Percentiles rank a stretch among this genome's conserved stretches.
phyloP scores from a whole-genome alignment of 2,888 invertebrate genomes.

The Macaria liturata region DNA sequence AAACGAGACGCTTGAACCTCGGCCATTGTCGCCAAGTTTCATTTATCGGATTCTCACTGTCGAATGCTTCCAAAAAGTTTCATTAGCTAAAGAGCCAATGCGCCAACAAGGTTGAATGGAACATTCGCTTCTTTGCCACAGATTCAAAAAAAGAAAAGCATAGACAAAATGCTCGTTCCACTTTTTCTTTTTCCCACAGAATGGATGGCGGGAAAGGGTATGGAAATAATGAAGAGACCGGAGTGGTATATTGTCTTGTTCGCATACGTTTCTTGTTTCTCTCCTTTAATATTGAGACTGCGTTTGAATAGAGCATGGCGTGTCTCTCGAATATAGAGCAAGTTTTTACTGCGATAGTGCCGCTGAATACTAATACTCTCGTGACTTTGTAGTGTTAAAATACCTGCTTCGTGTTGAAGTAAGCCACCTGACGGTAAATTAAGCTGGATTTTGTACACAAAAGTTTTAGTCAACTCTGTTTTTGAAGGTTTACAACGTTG shows the following conservation, averaged over 20 bases:
- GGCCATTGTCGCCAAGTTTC: constrained; percentile 12
- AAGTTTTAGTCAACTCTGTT: too few species aligned
- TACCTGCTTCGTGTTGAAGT: background rate
- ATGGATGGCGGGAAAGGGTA: constrained; percentile 63
- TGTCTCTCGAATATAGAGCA: constrained; percentile 25
- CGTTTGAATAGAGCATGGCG: constrained; percentile 32
- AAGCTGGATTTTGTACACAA: too few species aligned
- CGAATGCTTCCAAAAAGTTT: constrained; percentile 32
- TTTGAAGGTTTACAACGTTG: too few species aligned
- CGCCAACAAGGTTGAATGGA: constrained; percentile 24
- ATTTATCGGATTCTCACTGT: constrained; percentile 31
- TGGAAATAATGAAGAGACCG: constrained; percentile 65
- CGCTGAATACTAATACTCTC: constrained; percentile 21
- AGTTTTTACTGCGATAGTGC: constrained; percentile 26
- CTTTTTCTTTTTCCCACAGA: constrained; percentile 53
- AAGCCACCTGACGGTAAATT: too few species aligned
- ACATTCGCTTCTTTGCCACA: constrained; percentile 29
- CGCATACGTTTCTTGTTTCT: constrained; percentile 35
- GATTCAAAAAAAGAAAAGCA: constrained; percentile 48
- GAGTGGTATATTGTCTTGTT: constrained; percentile 36
- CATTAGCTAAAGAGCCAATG: constrained; percentile 38
- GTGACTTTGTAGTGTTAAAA: constrained; percentile 13
- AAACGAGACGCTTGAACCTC: too few species aligned
- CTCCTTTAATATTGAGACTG: constrained; percentile 35
- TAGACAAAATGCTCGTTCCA: constrained; percentile 63